These are phyloP conservation scores for Anaspis maculata DNA, from an alignment of 2,888 invertebrate genomes.

Conservation along the genomic window DNA sequence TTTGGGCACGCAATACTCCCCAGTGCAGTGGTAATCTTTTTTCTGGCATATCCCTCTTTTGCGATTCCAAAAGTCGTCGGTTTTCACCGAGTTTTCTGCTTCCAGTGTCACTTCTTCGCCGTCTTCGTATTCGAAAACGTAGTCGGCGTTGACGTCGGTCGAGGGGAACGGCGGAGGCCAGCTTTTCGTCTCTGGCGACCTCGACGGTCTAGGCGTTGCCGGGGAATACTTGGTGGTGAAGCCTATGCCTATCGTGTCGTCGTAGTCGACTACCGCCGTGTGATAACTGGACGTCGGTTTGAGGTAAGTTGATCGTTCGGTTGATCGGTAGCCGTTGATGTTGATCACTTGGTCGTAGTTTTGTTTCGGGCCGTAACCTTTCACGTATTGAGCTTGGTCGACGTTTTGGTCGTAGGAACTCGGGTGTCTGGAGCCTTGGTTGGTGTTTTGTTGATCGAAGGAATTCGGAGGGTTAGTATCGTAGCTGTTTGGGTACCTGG, in stretches of 20 bases:
- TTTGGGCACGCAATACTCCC: constrained; percentile 45
- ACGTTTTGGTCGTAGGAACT: neutral
- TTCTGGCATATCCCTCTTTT: constrained; percentile 23
- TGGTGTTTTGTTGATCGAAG: too few relatives aligned
- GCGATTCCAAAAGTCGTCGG: too few relatives aligned
- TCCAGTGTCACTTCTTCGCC: constrained; percentile 22
- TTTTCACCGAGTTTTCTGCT: constrained; percentile 20
- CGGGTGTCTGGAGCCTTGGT: too few relatives aligned
- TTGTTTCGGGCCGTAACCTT: neutral
- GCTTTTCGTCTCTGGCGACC: constrained; percentile 11
- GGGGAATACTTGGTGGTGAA: constrained; percentile 6
- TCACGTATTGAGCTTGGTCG: neutral
- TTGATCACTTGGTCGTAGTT: constrained; percentile 11
- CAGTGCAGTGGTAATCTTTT: constrained; percentile 42
- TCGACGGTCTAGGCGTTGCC: constrained; percentile 18
- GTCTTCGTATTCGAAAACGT: constrained; percentile 34
- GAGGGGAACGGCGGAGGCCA: constrained; percentile 31
- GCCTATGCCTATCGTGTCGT: constrained; percentile 2
- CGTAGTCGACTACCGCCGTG: too few relatives aligned
- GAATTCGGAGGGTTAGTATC: too few relatives aligned
- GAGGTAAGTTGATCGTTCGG: constrained; percentile 1
- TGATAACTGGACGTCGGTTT: too few relatives aligned
- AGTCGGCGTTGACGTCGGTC: constrained; percentile 34
- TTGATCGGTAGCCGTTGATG: constrained; percentile 4
- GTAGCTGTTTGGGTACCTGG: too few relatives aligned